Percentiles rank a stretch among this genome's conserved stretches.
phyloP scores from a whole-genome alignment of 2,888 invertebrate genomes.

The Drosophila lutescens region DNA sequence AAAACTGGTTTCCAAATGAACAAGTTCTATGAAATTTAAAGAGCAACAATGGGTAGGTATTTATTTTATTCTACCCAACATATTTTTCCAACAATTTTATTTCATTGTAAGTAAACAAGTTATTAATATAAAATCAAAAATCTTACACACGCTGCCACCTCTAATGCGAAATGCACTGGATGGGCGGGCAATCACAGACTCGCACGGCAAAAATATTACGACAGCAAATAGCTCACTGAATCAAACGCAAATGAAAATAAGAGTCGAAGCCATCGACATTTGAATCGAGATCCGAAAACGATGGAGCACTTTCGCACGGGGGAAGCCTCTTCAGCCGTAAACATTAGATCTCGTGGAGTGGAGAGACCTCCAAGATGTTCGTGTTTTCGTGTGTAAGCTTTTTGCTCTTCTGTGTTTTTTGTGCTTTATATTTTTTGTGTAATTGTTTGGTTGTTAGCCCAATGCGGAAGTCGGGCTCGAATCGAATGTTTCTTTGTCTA shows the following conservation, averaged over 20 bases:
- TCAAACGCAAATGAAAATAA: slow-evolving; percentile 32
- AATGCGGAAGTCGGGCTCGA: slow-evolving; percentile 62
- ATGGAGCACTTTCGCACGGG: slow-evolving; percentile 16
- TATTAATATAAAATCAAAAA: too few relatives aligned
- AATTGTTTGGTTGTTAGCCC: slow-evolving; percentile 23
- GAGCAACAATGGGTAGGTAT: neutral
- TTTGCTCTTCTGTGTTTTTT: neutral
- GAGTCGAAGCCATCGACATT: slow-evolving; percentile 30
- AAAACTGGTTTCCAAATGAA: neutral
- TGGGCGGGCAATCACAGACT: slow-evolving; percentile 34
- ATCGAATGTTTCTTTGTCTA: slow-evolving; percentile 64
- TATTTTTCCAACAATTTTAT: too few relatives aligned
- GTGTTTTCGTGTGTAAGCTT: slow-evolving; percentile 44
- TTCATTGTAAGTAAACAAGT: too few relatives aligned
- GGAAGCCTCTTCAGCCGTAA: slow-evolving; percentile 2
- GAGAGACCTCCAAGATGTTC: slow-evolving; percentile 37
- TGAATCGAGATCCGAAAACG: slow-evolving; percentile 20
- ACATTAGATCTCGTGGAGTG: slow-evolving; percentile 23
- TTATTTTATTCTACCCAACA: too few relatives aligned
- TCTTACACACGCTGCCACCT: slow-evolving; percentile 31
- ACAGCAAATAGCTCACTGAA: slow-evolving; percentile 41
- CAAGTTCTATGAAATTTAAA: neutral
- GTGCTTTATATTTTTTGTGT: slow-evolving; percentile 11
- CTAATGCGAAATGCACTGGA: slow-evolving; percentile 13
- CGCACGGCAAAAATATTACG: slow-evolving; percentile 38